Percentiles rank a stretch among this genome's conserved stretches.
Conservation (phyloP, 1,140 invertebrate genomes). For the Bombus ignitus region DNA sequence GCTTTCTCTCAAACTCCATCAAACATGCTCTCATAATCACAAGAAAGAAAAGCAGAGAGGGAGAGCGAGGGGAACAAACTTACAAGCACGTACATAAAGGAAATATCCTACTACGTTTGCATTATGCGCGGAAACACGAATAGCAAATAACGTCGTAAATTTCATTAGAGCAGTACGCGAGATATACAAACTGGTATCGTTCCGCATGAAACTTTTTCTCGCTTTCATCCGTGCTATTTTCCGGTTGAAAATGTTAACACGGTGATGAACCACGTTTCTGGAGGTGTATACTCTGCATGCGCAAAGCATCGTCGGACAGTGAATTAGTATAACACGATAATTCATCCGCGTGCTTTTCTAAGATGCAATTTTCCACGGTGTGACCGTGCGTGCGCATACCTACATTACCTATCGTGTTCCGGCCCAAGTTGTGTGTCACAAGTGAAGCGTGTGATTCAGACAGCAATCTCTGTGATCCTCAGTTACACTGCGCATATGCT, state of each 20-base stretch:
- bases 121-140: not conserved
- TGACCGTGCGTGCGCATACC: not conserved
- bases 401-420: not conserved
- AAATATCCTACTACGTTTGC: not conserved
- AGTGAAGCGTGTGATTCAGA: conserved; percentile 33
- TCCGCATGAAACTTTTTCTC: not conserved
- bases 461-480: conserved; percentile 3
- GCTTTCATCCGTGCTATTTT: not conserved
- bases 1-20: too few species aligned
- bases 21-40: not conserved
- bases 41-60: not conserved
- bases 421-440: conserved; percentile 39
- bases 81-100: too few species aligned
- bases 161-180: not conserved
- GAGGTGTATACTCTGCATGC: not conserved
- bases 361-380: conserved; percentile 48
- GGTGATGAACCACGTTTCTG: not conserved
- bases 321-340: conserved; percentile 41
- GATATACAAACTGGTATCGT: not conserved
- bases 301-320: not conserved
- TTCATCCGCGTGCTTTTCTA: conserved; percentile 47
- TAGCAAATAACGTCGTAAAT: not conserved
- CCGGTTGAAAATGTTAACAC: not conserved
- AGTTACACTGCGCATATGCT: not conserved
- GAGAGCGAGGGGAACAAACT: too few species aligned